Conservation (phyloP, 2,888 invertebrate genomes). For the Hirtodrosophila confusa region DNA sequence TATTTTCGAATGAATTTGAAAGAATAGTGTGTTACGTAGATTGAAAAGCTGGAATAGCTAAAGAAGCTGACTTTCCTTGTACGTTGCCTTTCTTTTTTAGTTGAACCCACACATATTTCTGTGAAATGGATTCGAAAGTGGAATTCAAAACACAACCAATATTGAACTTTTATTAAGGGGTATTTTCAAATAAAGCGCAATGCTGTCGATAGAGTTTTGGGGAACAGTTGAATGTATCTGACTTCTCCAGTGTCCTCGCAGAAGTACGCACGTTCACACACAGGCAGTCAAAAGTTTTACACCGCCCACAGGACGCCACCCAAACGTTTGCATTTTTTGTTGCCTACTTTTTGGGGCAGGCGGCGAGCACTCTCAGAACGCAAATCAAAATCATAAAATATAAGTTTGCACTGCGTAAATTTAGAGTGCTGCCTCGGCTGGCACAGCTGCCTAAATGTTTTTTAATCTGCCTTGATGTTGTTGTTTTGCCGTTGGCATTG, state of each 20-base stretch:
- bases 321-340: constrained; percentile 43
- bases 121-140: too few species aligned
- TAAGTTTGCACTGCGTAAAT: constrained; percentile 80
- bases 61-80: too few species aligned
- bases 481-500: constrained; percentile 27
- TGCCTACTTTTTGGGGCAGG: constrained; percentile 70
- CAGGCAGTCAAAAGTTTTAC: constrained; percentile 38
- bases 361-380: constrained; percentile 37
- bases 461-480: constrained; percentile 73
- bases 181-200: neutral
- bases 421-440: constrained; percentile 49
- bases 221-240: constrained; percentile 21
- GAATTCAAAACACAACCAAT: too few species aligned
- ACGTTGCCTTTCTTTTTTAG: too few species aligned
- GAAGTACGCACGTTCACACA: constrained; percentile 12
- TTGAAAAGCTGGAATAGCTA: too few species aligned
- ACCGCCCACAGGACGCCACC: constrained; percentile 1
- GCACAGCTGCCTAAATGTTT: constrained; percentile 80
- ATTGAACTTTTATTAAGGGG: too few species aligned
- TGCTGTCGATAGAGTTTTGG: neutral
- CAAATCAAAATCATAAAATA: constrained; percentile 78
- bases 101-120: too few species aligned
- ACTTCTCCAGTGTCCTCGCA: constrained; percentile 1
- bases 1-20: too few species aligned
- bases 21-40: too few species aligned